Base-by-base conservation (phyloP, 2,797 vertebrate genomes). In the Premnoplex brunnescens region DNA sequence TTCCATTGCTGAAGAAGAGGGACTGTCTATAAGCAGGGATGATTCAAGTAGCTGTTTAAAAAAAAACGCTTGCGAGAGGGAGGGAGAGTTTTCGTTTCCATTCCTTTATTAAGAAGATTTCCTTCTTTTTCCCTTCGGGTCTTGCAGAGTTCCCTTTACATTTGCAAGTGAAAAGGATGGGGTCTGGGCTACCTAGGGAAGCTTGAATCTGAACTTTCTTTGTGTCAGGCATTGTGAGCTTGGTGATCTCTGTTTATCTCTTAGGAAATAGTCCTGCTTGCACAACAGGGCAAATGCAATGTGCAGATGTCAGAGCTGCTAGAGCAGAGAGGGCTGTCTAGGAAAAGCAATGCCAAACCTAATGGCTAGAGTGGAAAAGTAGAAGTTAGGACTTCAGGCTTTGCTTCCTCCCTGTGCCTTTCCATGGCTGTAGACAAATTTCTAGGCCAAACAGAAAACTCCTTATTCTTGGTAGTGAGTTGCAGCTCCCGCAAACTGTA, bases 161-260 rank as follows among this genome's bases (percentile, higher is more conserved):
- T 90, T 80, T 85, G 41, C 55, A 46, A 86, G 44, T 64, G 86
- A 55, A 82, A 91, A 81, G 85, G 48, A 75, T 3, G 18, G 41
- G 54, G 28, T 88, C 72, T 67, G n/a, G 37, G 84, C 78, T 92
- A 85, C 87, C 78, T 74, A 78, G 39, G 56, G 88, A 66, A 58
- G 69, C 85, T 93, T 60, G 55, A 81, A 83, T 94, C 89, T 81
- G 82, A 58, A 5, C 82, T 93, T 67, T 93, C 58, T 96, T 94
- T 95, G 52, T 92, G 79, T 97, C 66, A 58, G 92, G 91, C 95
- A 32, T 52, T 72, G 60, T 23, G 90, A 94, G 92, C 77, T 94
- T 93, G 73, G 81, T 93, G 63, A 23, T 92, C 66, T 95, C 81
- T 96, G 89, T 96, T 97, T 97, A 88, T 95, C 95, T 94, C 89